Evolutionary conservation across 2,113 vertebrate species (phyloP), one percentile per base, ranked within the genome.

Genomic region (Cricetomys ansorgei): DNA sequence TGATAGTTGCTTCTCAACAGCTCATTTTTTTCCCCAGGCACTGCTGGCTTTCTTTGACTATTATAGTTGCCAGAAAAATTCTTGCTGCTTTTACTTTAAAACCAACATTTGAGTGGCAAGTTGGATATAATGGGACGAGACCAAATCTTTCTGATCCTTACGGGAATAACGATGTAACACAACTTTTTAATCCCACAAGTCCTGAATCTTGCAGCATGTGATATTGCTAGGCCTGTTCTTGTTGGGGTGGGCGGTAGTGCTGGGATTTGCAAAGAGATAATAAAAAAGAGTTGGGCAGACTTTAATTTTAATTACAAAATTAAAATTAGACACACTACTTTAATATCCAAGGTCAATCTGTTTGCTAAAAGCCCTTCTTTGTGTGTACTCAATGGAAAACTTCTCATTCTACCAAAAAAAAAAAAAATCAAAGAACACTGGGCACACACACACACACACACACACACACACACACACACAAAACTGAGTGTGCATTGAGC

Each of bases 11-110:
- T 40, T n/a, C 92, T 95, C 67, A 93, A 92, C 95, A 80, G 43
- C 92, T 45, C 2, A 19, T 72, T 67, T 67, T 90, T 84, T 34
- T 12, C 1, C 67, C 72, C 55, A 87, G 65, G 3, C 88, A 65
- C 88, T 92, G 87, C 97, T 65, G 1, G 55, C 92, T 97, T 64
- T 34, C 92, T 88, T 89, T 95, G 76, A 92, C 90, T 97, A 53
- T 80, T 93, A 87, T 7, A 65, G 89, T 75, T 95, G 97, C 95
- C 94, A 83, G 95, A 34, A 97, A 67, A 40, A 97, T 94, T 81
- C 67, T 90, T 94, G 72, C 53, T 95, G 94, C 96, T 96, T 89
- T 95, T 88, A 92, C 72, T 83, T 37, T 91, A 64, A 94, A 97
- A 84, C 88, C 88, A 43, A n/a, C 40, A 9, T 40, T 45, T 77